Base-by-base conservation (phyloP, 2,888 invertebrate genomes). In the Hemaris fuciformis region DNA sequence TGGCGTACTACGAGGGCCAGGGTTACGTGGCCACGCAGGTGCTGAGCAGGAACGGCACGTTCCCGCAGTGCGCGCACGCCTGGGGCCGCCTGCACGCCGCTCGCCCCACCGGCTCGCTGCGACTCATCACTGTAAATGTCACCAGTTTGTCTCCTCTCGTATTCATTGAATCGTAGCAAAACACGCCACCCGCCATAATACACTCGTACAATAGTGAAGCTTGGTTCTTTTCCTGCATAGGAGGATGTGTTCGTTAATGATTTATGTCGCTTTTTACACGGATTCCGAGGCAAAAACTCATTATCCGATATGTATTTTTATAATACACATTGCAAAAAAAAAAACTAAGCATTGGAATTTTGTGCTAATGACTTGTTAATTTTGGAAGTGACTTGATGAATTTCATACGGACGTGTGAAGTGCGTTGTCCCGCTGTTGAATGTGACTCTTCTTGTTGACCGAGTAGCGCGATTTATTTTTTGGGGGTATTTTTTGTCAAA, bases 11-110 rank as follows among this genome's bases (percentile, higher is more conserved):
- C 73, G 91, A 91, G 76, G 88, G 88, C 60, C 91, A 91, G 80
- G 92, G 93, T 72, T 91, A 91, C 79, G 91, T 92, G 67, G 91
- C 91, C 59, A 91, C 92, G 69, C 91, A 91, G 75, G 88, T 91
- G 71, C 81, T 92, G 62, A 91, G 91, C 77, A 85, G 89, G 71
- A 93, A 91, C 70, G 93, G 93, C 58, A 93, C 93, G 65, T 93
- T 93, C 71, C 93, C 93, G 42, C 93, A 93, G 75, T 91, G 89
- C 64, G 88, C 93, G n/a, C 88, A 89, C 75, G 89, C 92, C 43
- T 91, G 91, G 91, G 89, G 91, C 65, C 84, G 92, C 2, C 78
- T 91, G 70, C 92, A 91, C 53, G 87, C 90, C 27, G 83, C 77
- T 75, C 79, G 88, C 63, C 82, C 83, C 70, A 88, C 87, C 22